Conservation (phyloP, 2,113 vertebrate species). For the Tragelaphus imberbis region DNA sequence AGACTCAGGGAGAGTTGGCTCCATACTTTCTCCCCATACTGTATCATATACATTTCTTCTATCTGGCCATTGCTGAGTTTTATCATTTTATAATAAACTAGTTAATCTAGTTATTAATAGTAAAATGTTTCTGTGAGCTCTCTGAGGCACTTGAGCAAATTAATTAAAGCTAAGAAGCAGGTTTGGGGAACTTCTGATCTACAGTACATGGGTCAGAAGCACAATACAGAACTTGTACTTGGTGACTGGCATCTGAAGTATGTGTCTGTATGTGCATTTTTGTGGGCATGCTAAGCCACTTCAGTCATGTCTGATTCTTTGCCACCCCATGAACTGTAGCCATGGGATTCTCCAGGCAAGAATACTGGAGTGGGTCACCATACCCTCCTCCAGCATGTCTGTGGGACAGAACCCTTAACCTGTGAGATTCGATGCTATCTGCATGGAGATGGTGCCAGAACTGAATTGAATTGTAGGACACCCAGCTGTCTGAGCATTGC, state of each 20-base stretch:
- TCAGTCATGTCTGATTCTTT: not conserved
- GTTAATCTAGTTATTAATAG: not conserved
- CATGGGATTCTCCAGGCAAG: not conserved
- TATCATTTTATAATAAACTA: not conserved
- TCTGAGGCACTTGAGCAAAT: not conserved
- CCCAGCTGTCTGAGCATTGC: not conserved
- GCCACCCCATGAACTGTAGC: not conserved
- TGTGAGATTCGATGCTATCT: not conserved
- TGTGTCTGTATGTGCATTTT: not conserved
- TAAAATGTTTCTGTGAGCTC: not conserved
- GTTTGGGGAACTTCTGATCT: not conserved
- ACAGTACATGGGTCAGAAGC: not conserved
- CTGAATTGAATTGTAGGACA: not conserved
- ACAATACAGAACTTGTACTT: not conserved
- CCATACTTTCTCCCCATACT: not conserved
- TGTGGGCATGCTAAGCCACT: not conserved
- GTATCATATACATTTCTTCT: not conserved
- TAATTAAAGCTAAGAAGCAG: not conserved
- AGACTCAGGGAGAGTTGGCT: not conserved
- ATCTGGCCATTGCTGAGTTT: not conserved
- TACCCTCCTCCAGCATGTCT: not conserved
- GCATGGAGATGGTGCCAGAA: not conserved
- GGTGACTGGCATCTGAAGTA: not conserved
- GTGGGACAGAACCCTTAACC: not conserved
- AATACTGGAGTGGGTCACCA: not conserved